phyloP scores from a whole-genome alignment of 64 coral and sea anemone genomes.

The Acropora tenuis region DNA sequence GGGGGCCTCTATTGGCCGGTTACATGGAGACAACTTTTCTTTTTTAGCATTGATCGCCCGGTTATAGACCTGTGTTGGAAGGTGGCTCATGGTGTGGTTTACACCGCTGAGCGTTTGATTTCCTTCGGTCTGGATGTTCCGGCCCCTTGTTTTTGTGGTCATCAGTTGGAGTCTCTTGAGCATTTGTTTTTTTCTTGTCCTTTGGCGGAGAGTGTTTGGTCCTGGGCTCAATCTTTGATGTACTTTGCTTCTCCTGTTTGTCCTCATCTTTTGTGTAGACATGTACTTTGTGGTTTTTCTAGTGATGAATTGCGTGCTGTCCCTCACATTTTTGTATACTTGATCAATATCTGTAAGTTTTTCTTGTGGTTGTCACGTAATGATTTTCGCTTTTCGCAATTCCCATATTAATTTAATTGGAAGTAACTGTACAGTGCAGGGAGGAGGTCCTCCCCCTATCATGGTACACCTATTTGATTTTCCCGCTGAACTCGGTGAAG shows the following conservation, averaged over 20 bases:
- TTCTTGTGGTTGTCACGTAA: too few species aligned
- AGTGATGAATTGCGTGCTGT: not conserved
- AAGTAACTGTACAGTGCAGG: not conserved
- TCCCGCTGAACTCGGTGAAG: not conserved
- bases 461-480: not conserved
- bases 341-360: not conserved
- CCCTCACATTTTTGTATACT: not conserved
- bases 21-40: not conserved
- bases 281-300: not conserved
- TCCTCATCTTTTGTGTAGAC: not conserved
- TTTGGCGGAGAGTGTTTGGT: not conserved
- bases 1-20: not conserved
- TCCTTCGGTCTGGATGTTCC: not conserved
- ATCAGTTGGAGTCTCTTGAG: not conserved
- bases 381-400: too few species aligned
- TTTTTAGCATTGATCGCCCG: not conserved
- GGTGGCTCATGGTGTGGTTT: not conserved
- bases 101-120: not conserved
- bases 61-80: constrained; percentile 35
- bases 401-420: not conserved
- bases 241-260: not conserved
- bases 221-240: not conserved
- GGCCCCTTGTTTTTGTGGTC: not conserved
- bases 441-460: not conserved
- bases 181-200: constrained; percentile 1